Evolutionary conservation across 2,113 vertebrate species (phyloP), one percentile per base, ranked within the genome.

Genomic region (Argyrosomus japonicus): DNA sequence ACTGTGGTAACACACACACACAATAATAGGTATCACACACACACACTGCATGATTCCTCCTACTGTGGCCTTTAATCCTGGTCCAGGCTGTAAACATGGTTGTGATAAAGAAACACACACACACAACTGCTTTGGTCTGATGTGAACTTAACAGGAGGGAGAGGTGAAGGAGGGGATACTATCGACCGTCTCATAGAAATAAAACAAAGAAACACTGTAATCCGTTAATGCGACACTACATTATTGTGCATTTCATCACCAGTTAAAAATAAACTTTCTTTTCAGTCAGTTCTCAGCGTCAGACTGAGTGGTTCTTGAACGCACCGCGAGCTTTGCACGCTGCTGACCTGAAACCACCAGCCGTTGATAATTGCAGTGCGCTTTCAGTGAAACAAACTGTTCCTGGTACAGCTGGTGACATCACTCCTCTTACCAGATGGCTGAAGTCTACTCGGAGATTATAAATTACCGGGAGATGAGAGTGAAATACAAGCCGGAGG

Each of bases 281-380:
- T 18, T 47, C 25, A 67, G 15, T 62, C 29, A n/a, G 32, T 36
- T 29, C 56, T 65, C 23, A 1, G 72, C 11, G 63, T 45, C 56
- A 18, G 27, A 47, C 21, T 58, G 78, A 32, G 27, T 19, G n/a
- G 63, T 27, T 68, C 54, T 29, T 48, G 36, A 54, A 67, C 58
- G 23, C 69, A 75, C 51, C 54, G 1, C 32, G 5, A 57, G 71
- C 48, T 64, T 63, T 21, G 17, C 72, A 54, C 65, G 78, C 79
- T 17, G 80, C 79, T 77, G 87, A 89, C 76, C 79, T 77, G 75
- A 91, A 87, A 87, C 88, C 79, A 87, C 83, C 83, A 89, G 74
- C 79, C 84, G 75, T 61, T 81, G 85, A 91, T 89, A 87, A 91
- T 84, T 87, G 78, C 61, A 64, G 83, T 47, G 60, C 29, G 61